Conservation (phyloP, 2,888 invertebrate genomes). For the Caenorhabditis japonica region DNA sequence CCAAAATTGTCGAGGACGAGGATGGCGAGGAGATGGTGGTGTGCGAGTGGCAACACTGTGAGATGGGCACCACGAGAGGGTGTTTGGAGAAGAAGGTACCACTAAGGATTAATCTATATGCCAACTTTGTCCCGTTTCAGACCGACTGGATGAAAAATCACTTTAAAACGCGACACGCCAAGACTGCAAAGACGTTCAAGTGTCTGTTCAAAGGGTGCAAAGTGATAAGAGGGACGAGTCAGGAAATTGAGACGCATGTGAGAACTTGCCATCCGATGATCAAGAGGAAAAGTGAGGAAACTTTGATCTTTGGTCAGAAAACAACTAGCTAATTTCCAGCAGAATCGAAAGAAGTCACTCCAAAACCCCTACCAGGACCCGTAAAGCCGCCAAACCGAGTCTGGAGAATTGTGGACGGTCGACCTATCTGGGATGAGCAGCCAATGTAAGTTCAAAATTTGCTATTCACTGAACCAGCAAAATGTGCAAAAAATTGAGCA, state of each 20-base stretch:
- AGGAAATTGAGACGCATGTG: slow-evolving; percentile 16
- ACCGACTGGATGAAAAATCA: slow-evolving; percentile 18
- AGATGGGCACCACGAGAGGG: slow-evolving; percentile 12
- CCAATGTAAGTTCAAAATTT: neutral
- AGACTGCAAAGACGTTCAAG: slow-evolving; percentile 10
- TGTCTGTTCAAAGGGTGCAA: slow-evolving; percentile 9
- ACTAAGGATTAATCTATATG: too few relatives aligned
- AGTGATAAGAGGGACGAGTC: neutral
- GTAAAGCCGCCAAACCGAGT: too few relatives aligned
- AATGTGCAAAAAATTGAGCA: too few relatives aligned
- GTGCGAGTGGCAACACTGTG: slow-evolving; percentile 12
- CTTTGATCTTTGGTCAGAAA: too few relatives aligned
- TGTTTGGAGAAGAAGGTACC: slow-evolving; percentile 18
- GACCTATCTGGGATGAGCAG: neutral
- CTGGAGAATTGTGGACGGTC: slow-evolving; percentile 5
- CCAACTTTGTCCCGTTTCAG: neutral
- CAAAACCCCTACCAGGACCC: neutral
- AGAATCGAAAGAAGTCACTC: neutral
- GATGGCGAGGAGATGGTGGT: slow-evolving; percentile 16
- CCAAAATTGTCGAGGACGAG: neutral
- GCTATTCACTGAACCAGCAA: too few relatives aligned
- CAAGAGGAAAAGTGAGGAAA: neutral
- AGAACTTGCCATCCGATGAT: neutral
- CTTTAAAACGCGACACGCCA: slow-evolving; percentile 13
- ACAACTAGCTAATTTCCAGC: neutral